Base-by-base conservation (phyloP, 2,888 invertebrate genomes). In the Lucinisca nassula region DNA sequence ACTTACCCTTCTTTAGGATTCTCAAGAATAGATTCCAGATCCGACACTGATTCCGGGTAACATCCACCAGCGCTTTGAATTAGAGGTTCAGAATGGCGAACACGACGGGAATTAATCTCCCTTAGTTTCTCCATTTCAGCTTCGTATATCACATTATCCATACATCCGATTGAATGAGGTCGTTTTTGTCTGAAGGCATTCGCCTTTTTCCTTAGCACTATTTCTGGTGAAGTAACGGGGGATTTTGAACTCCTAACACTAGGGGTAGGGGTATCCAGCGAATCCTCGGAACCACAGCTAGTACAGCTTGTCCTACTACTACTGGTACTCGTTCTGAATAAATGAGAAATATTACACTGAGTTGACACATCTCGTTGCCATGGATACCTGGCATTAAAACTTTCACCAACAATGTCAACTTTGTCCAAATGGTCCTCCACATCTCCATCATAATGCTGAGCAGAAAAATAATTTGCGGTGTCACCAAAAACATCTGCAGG, bases 361-460 rank as follows among this genome's bases (percentile, higher is more conserved):
- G 94, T 92, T 1, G 93, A 91, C 24, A 94, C 93, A 82, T 95
- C 95, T 12, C 94, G 89, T 90, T 95, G 95, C 95, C 95, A 95
- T 21, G 95, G 95, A 80, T 92, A 95, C 55, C 94, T 81, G 21
- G 94, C 92, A 40, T 92, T 92, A 78, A 91, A 93, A 79, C 92
- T 93, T 86, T 94, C 95, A 0, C 95, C 95, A 37, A 94, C 93
- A 73, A 95, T 94, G 87, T 95, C 95, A 75, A 94, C 88, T 10
- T 92, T 72, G 24, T 81, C 79, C 17, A 90, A 37, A 30, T 55
- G 51, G 24, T 79, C 37, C 17, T 61, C 40, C 17, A 37, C 27
- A 40, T 61, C 45, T 32, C 40, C 74, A 24, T 74, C 49, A 27
- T 74, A 45, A 40, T 49, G 49, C 30, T 30, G 27, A 40, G 74